These are phyloP conservation scores for Trachelus tabidus DNA, from an alignment of 2,888 invertebrate genomes.

Conservation along the genomic window DNA sequence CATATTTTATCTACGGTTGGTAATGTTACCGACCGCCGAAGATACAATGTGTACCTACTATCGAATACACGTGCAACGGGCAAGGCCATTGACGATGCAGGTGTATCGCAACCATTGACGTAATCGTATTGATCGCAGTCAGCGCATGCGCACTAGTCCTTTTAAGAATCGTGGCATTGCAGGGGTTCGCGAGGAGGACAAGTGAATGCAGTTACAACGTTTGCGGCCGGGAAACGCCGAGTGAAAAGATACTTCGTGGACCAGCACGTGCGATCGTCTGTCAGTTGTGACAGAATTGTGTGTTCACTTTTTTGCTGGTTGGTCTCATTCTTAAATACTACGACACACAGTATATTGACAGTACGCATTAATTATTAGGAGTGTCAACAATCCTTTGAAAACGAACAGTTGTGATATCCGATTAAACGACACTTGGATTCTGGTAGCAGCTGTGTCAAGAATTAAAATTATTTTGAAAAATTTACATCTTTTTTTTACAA, in stretches of 20 bases:
- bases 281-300: neutral
- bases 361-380: neutral
- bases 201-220: slow-evolving; percentile 53
- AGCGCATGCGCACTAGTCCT: slow-evolving; percentile 45
- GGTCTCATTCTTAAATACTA: neutral
- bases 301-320: neutral
- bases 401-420: neutral
- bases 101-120: neutral
- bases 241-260: neutral
- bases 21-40: neutral
- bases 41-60: neutral
- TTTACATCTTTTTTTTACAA: neutral
- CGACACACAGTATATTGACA: neutral
- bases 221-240: neutral
- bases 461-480: neutral
- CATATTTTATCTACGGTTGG: neutral
- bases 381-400: neutral
- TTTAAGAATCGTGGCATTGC: slow-evolving; percentile 38
- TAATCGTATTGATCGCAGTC: slow-evolving; percentile 43
- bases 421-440: neutral
- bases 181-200: slow-evolving; percentile 29
- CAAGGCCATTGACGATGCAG: neutral
- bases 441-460: neutral
- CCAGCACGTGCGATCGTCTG: neutral
- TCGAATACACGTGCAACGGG: neutral